Conservation (phyloP, 2,888 invertebrate genomes). For the Drosophila hamatofila region DNA sequence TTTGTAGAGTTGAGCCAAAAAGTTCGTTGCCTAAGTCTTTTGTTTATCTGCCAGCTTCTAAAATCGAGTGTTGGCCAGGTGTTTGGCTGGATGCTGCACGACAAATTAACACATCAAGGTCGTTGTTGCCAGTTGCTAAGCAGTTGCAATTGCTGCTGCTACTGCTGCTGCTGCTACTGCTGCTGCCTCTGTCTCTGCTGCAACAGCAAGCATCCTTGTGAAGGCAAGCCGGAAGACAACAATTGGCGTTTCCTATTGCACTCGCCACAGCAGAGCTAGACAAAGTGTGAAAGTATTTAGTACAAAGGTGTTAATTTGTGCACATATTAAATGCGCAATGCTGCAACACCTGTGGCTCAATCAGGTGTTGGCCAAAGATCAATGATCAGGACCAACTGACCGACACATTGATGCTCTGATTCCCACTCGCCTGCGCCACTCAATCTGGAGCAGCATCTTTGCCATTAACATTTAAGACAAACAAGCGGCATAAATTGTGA, state of each 20-base stretch:
- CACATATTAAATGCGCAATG: constrained; percentile 37
- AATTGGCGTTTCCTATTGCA: constrained; percentile 53
- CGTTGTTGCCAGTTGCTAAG: constrained; percentile 52
- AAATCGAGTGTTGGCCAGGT: constrained; percentile 45
- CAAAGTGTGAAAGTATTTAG: constrained; percentile 78
- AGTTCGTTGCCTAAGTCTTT: constrained; percentile 69
- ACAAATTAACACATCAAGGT: constrained; percentile 83
- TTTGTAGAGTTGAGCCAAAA: constrained; percentile 20
- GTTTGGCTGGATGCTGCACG: constrained; percentile 43
- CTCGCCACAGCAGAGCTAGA: constrained; percentile 20
- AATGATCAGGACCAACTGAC: background rate
- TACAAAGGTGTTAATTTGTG: constrained; percentile 64
- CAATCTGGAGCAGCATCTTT: constrained; percentile 2
- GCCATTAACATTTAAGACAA: constrained; percentile 31
- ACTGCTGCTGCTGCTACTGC: constrained; percentile 2
- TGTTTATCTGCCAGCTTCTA: constrained; percentile 23
- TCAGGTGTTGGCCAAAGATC: constrained; percentile 22
- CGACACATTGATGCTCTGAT: constrained; percentile 6
- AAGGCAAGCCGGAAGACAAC: constrained; percentile 67
- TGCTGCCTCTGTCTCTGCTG: no score
- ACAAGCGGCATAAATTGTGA: constrained; percentile 12
- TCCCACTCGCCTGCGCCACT: background rate
- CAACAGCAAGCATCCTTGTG: constrained; percentile 69
- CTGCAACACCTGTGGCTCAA: constrained; percentile 67
- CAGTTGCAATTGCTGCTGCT: constrained; percentile 1